These are phyloP conservation scores for Epinephelus lanceolatus DNA, from an alignment of 2,113 vertebrate species.

Conservation along the genomic window DNA sequence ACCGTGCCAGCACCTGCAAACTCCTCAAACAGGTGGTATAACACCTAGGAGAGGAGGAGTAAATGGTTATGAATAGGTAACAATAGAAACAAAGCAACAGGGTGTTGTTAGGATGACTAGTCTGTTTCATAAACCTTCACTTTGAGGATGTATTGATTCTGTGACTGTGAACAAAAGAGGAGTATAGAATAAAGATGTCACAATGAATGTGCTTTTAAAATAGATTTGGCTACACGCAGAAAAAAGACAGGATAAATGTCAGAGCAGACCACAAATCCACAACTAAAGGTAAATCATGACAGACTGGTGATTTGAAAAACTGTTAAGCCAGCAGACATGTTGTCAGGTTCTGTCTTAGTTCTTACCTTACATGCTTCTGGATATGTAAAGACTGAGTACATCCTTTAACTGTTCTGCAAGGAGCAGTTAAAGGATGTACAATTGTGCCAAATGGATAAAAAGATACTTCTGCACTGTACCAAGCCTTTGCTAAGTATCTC, in stretches of 20 bases:
- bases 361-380: not conserved
- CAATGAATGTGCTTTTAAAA: not conserved
- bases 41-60: constrained; percentile 84
- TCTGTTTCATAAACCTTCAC: not conserved
- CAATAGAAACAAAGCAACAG: not conserved
- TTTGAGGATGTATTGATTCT: not conserved
- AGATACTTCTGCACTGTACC: not conserved
- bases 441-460: not conserved
- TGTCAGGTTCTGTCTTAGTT: not conserved
- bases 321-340: too few species aligned
- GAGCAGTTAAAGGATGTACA: not conserved
- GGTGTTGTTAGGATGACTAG: too few species aligned
- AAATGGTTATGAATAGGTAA: not conserved
- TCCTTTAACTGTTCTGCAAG: not conserved
- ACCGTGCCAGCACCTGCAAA: constrained; percentile 83
- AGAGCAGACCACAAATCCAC: not conserved
- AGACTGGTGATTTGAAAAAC: not conserved
- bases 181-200: not conserved
- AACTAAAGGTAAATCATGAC: not conserved
- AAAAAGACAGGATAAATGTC: not conserved
- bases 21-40: constrained; percentile 98
- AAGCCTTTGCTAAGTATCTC: constrained; percentile 1
- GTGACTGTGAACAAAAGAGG: not conserved
- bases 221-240: not conserved
- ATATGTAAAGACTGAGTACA: not conserved